Percentiles rank a stretch among this genome's conserved stretches.
Evolutionary conservation across 2,888 invertebrate genomes (phyloP).

Genomic region (Apodemia mormo): DNA sequence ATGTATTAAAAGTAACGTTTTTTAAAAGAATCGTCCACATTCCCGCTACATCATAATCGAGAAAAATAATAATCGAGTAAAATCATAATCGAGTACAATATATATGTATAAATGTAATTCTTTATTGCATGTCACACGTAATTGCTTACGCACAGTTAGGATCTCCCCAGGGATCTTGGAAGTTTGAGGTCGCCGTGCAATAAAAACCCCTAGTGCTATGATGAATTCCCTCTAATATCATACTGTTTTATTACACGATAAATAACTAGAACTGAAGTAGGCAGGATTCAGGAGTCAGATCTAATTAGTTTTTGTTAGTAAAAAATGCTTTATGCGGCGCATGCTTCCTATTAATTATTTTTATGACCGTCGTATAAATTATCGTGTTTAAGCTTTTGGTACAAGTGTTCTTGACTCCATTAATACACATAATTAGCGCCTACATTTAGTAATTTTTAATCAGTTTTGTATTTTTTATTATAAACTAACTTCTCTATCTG

Average conservation of each 20-base stretch:
- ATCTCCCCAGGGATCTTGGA: slow-evolving; percentile 49
- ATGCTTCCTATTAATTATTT: slow-evolving; percentile 29
- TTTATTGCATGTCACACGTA: slow-evolving; percentile 72
- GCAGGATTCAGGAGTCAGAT: slow-evolving; percentile 8
- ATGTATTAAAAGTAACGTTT: too few species aligned
- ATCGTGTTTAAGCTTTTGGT: slow-evolving; percentile 2
- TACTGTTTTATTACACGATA: slow-evolving; percentile 46
- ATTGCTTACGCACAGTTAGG: slow-evolving; percentile 62
- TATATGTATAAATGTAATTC: slow-evolving; percentile 42
- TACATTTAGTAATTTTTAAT: background rate
- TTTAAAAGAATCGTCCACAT: too few species aligned
- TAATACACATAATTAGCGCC: slow-evolving; percentile 10
- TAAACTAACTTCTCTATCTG: background rate
- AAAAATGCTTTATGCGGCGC: slow-evolving; percentile 27
- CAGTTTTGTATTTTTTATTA: background rate
- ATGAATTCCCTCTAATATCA: slow-evolving; percentile 43
- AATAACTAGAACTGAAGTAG: slow-evolving; percentile 35
- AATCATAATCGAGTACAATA: too few species aligned
- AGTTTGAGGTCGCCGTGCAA: slow-evolving; percentile 46
- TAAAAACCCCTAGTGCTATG: slow-evolving; percentile 49
- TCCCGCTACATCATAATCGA: too few species aligned
- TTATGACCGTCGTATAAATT: slow-evolving; percentile 16
- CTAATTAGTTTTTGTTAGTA: slow-evolving; percentile 32
- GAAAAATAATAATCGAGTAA: too few species aligned
- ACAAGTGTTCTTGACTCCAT: slow-evolving; percentile 10